Evolutionary conservation across 2,113 vertebrate species (phyloP), one percentile per base, ranked within the genome.

Genomic region (Trematomus loennbergii): DNA sequence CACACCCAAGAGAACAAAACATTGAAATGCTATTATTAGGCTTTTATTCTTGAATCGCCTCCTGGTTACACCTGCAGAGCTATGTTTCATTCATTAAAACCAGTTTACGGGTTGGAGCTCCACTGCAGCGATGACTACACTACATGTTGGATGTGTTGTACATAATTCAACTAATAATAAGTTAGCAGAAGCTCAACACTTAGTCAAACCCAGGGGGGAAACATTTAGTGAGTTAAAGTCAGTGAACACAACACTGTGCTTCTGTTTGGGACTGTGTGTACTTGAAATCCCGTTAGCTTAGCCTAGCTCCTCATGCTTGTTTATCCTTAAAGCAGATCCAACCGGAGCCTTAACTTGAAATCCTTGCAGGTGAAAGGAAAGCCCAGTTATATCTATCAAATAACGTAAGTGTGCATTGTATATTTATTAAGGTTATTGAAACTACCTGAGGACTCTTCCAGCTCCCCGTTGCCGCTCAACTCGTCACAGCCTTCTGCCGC

Each of bases 401-500:
- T 2, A 1, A 12, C 16, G 1, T 1, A 3, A 0, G 1, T 3
- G 48, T 3, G 5, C 3, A 15, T 11, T 12, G 3, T 15, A 50
- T 12, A 60, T 4, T 18, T 11, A 17, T 9, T 4, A 9, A 33
- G 0, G 22, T 15, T 5, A 11, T 16, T 25, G 3, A 67, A 25
- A 54, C 16, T 81, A 95, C 93, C 94, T 89, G 88, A 61, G 77
- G 85, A 87, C 66, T 92, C 88, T 48, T 86, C 81, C 0, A 90
- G 91, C 49, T 92, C 88, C 76, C 87, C 90, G 75, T 91, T 93
- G 83, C 86, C 87, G 78, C 87, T 92, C 69, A 93, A 90, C 33
- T 88, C 91, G 60, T 91, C 94, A 33, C 72, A 60, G 54, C 89
- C 92, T 88, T 93, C 94, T 53, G 91, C 90, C 92, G 95, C 94